Evolutionary conservation across 2,113 vertebrate genomes (phyloP).

Genomic region (Stigmatopora argus): DNA sequence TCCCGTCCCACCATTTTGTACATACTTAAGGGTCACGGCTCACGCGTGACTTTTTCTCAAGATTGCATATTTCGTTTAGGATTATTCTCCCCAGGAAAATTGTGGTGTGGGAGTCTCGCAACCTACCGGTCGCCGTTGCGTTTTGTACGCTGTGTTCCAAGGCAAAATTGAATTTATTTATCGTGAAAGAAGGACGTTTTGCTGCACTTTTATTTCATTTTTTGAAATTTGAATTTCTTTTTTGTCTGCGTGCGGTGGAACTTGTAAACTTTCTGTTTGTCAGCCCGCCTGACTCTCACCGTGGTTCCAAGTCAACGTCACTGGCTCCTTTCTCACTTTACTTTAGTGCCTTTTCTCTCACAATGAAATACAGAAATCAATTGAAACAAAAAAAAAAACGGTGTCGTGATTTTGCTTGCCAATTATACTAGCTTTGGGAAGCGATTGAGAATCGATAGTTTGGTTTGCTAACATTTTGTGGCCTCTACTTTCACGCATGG

Average conservation of each 20-base stretch:
- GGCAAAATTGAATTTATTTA: too few relatives aligned
- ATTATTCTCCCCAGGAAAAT: too few relatives aligned
- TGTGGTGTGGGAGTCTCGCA: too few relatives aligned
- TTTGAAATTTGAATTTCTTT: not conserved
- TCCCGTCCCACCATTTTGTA: too few relatives aligned
- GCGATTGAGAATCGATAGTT: too few relatives aligned
- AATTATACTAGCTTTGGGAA: not conserved
- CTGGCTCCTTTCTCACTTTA: constrained; percentile 56
- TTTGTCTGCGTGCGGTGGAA: not conserved
- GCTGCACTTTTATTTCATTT: not conserved
- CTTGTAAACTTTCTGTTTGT: not conserved
- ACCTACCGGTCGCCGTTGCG: too few relatives aligned
- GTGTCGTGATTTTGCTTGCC: not conserved
- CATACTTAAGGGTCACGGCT: too few relatives aligned
- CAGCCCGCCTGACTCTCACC: not conserved
- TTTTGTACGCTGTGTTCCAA: too few relatives aligned
- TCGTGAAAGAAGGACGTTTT: not conserved
- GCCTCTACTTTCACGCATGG: not conserved
- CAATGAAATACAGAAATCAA: not conserved
- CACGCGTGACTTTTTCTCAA: too few relatives aligned
- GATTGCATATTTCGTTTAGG: too few relatives aligned
- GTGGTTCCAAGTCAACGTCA: constrained; percentile 36
- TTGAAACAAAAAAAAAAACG: not conserved
- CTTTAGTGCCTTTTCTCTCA: constrained; percentile 77
- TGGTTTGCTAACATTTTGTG: not conserved